These are phyloP conservation scores for Chrysolina oricalcia DNA, from an alignment of 2,888 invertebrate species.

Conservation along the genomic window DNA sequence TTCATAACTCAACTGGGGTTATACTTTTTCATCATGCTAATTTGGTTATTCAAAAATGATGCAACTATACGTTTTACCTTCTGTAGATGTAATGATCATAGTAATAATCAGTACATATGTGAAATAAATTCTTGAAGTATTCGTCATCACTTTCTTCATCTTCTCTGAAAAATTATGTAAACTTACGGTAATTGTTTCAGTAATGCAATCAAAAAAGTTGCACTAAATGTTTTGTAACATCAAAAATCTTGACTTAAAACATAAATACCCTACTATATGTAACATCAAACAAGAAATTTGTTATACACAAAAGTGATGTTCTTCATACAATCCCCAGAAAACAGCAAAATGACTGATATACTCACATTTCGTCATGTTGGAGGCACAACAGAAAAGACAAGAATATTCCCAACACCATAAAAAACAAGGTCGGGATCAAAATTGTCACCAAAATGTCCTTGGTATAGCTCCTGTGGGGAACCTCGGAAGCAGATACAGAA, in stretches of 20 bases:
- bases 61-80: slow-evolving; percentile 32
- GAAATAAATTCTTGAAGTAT: slow-evolving; percentile 82
- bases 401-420: slow-evolving; percentile 79
- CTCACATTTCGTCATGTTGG: slow-evolving; percentile 86
- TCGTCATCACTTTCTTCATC: slow-evolving; percentile 80
- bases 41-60: not conserved
- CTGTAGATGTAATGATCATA: slow-evolving; percentile 53
- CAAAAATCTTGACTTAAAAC: not conserved
- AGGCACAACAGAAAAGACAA: slow-evolving; percentile 84
- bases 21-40: slow-evolving; percentile 8
- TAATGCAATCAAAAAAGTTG: not conserved
- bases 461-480: slow-evolving; percentile 81
- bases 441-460: slow-evolving; percentile 82
- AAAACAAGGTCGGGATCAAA: slow-evolving; percentile 80
- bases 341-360: slow-evolving; percentile 58
- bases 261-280: not conserved
- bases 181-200: slow-evolving; percentile 1
- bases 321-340: too few species aligned
- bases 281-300: too few species aligned
- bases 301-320: too few species aligned
- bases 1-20: not conserved
- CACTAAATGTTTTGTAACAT: too few species aligned
- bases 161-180: slow-evolving; percentile 73
- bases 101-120: slow-evolving; percentile 80
- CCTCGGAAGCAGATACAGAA: slow-evolving; percentile 75